Evolutionary conservation across 2,797 vertebrate species (phyloP), one percentile per base, ranked within the genome.

Genomic region (Pelodytes ibericus): DNA sequence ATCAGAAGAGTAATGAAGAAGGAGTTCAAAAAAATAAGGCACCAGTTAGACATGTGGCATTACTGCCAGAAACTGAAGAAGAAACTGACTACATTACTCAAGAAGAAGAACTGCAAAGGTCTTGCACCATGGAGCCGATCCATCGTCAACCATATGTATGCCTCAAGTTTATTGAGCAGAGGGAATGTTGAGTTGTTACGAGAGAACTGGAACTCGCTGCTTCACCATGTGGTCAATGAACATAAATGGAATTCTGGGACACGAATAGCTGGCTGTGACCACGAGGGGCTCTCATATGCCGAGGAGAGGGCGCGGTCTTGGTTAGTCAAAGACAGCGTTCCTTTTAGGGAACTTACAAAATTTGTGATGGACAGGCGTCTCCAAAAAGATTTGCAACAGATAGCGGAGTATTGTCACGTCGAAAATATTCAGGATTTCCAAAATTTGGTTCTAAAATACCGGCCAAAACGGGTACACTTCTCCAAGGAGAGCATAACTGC

Each of bases 11-110:
- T 47, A 2, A 72, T 72, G 70, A 11, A 18, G n/a, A 39, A 44
- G 1, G 10, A 16, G 20, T 72, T 15, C 9, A 16, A 26, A 5
- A 30, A 47, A 9, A 62, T 72, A 16, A 26, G 27, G 0, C 58
- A 72, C 22, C 25, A 62, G 8, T 72, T 47, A 26, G 70, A 72
- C 16, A 18, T 62, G 15, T 61, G 70, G 70, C 20, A 49, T 9
- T 62, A 61, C 10, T 72, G 57, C 20, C 61, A 72, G 27, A 10
- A 41, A 3, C 22, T 72, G 2, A 11, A 10, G 0, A 61, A 44
- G 11, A 61, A 72, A 31, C 41, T 72, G 2, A 26, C 7, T 4
- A 18, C 20, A 3, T 6, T 44, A n/a, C 29, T 36, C 4, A 44
- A 61, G 49, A 49, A 49, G 8, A 2, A 27, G 26, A 3, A 20